Base-by-base conservation (phyloP, 2,888 invertebrate species). In the Archips crataeganus region DNA sequence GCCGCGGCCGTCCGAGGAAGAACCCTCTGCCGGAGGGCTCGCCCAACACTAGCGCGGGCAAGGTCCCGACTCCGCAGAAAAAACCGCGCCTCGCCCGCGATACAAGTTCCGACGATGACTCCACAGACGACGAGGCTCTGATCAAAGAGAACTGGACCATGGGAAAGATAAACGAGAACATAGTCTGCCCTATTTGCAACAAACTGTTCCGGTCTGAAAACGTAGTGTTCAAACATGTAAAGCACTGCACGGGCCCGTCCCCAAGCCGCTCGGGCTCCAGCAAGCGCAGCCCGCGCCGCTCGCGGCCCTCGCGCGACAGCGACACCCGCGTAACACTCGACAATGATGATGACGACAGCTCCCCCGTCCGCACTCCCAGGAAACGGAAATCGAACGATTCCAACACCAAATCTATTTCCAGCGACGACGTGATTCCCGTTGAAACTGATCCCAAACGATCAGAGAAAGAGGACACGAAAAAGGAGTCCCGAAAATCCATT, bases 121-220 rank as follows among this genome's bases (percentile, higher is more conserved):
- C 81, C 68, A 85, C 81, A 71, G 86, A 85, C 34, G 87, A 84
- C 45, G 90, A 84, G 81, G 63, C 68, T 10, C 84, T 90, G 9
- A 82, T 93, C 6, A 87, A 86, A 82, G 93, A 92, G 84, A 94
- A 94, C 80, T 94, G 94, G 94, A 94, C 94, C 2, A 93, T 94
- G 93, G 94, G 94, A n/a, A 94, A 94, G 86, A 94, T 94, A 61
- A 93, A 94, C 80, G 94, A 94, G 80, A 93, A 94, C 75, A 94
- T 95, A 60, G 88, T 94, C 32, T 95, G 95, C 76, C 95, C 95
- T 10, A 94, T 95, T 75, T 95, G 95, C 75, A 88, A 88, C 76
- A 95, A 95, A 83, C 80, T 94, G 32, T 95, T 95, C 79, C 86
- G 95, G 76, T 93, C 94, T 36, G 94, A 94, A 82, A 94, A 94